Base-by-base conservation (phyloP, 2,797 vertebrate species). In the Alectoris magna region DNA sequence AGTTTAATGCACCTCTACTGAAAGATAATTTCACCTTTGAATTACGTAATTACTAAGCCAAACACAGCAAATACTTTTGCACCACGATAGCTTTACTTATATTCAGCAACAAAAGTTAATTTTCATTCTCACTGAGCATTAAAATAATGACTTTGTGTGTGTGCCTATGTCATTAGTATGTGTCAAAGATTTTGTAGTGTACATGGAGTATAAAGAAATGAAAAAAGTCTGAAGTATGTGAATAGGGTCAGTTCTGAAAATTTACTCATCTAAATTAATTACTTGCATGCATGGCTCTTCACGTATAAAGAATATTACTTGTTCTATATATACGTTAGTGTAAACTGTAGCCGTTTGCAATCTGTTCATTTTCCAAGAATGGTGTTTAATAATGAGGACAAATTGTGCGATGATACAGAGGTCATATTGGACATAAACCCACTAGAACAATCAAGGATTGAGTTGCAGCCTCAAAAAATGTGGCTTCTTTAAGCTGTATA, bases 71-170 rank as follows among this genome's bases (percentile, higher is more conserved):
- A 88, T 62, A 6, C 48, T 82, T 93, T 91, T 76, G 51, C 44
- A 89, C 69, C 3, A 6, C 58, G 29, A 70, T 68, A 62, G 12
- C 18, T 64, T 93, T 88, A 70, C 51, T 59, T 86, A 59, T 88
- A 17, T 88, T 90, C 51, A 38, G 70, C 56, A 86, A 31, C 31
- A 51, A 12, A 85, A 89, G 55, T 75, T 93, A 77, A 66, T 92
- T 83, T 86, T 67, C 11, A 2, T 80, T 76, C 48, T 86, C 87
- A 51, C 18, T 73, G 55, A 59, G 14, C 14, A 23, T 87, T 92
- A 66, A 84, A 86, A 14, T 22, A 56, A 16, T 18, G 36, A 11
- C 34, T 84, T 39, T 83, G 17, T 55, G 43, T 53, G n/a, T 26
- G 41, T 60, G 43, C 39, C 43, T 39, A 70, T 69, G 24, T 63